Percentiles rank a stretch among this genome's conserved stretches.
These are phyloP conservation scores for Plutella xylostella DNA, from an alignment of 2,888 invertebrate species.

Conservation along the genomic window DNA sequence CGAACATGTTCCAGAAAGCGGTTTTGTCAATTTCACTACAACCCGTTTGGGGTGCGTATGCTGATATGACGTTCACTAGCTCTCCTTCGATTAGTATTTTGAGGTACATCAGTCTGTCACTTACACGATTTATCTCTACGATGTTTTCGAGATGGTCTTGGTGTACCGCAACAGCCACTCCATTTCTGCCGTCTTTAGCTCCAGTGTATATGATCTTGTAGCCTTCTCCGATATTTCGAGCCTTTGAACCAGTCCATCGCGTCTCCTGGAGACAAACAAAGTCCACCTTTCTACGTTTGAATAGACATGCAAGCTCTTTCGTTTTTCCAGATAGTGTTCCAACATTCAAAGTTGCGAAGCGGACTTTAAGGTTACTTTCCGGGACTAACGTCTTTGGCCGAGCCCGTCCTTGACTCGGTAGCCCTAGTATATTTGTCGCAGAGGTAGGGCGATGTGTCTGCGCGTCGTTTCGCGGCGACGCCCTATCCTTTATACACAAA, in stretches of 20 bases:
- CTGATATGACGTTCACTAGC: neutral
- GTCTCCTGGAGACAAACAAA: slow-evolving; percentile 3
- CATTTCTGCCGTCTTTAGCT: neutral
- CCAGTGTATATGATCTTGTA: neutral
- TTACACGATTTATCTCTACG: slow-evolving; percentile 11
- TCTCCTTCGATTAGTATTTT: slow-evolving; percentile 16
- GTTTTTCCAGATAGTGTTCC: slow-evolving; percentile 10
- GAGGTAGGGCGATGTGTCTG: slow-evolving; percentile 9
- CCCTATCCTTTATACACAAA: neutral
- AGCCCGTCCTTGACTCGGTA: slow-evolving; percentile 13
- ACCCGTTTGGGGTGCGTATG: slow-evolving; percentile 8
- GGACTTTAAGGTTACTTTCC: neutral
- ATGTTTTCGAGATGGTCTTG: slow-evolving; percentile 11
- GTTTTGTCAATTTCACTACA: neutral
- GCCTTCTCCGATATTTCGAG: slow-evolving; percentile 11
- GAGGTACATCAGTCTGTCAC: slow-evolving; percentile 14
- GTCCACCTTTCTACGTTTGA: slow-evolving; percentile 8
- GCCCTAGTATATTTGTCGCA: slow-evolving; percentile 6
- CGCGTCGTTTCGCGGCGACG: slow-evolving; percentile 12
- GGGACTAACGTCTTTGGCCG: slow-evolving; percentile 10
- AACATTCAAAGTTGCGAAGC: neutral
- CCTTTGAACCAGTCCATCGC: slow-evolving; percentile 8
- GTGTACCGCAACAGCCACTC: slow-evolving; percentile 1
- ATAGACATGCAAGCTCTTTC: slow-evolving; percentile 7
- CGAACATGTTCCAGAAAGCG: slow-evolving; percentile 3